Evolutionary conservation across 2,797 vertebrate genomes (phyloP), one percentile per base, ranked within the genome.

Genomic region (Poeciliopsis turneri): DNA sequence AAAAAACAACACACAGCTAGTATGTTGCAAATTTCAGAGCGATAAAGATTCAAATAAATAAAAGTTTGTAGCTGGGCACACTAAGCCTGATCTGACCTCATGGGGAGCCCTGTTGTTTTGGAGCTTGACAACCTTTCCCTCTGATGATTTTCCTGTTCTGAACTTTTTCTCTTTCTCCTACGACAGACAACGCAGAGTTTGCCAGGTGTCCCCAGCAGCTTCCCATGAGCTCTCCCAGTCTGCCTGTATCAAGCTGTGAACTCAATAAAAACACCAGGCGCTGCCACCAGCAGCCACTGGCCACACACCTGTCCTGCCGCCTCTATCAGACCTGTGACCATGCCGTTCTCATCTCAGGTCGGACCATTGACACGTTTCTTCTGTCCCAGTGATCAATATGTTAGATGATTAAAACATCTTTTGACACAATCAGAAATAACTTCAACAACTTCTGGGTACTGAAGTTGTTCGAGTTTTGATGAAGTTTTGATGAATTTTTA

Each of bases 311-410:
- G 28, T 96, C 95, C 86, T 97, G 96, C 46, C 95, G 95, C 11
- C 95, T 96, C 51, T 97, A 96, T 89, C 96, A 97, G 93, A 97
- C 96, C 41, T 96, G 96, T 11, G 96, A 97, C 88, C 96, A 96
- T 0, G 96, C 96, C 0, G 90, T 97, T 71, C 93, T 96, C 55
- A 89, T 97, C 53, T 95, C 96, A 92, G 96, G 96, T 97, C 78
- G 0, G 78, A 66, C 39, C 18, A 1, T 7, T 6, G 11, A 3
- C 30, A 2, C 25, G 1, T 74, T 46, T 57, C 20, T 46, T 55
- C 2, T 13, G 25, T 69, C 12, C 25, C 11, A 23, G 33, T 18
- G 7, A 66, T 20, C 18, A 39, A 36, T 57, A 57, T 59, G 57
- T 30, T 18, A 36, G 16, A 36, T 4, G 33, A 39, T 10, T 66